Evolutionary conservation across 1,140 invertebrate genomes (phyloP).

Genomic region (Pseudomyrmex dendroicus): DNA sequence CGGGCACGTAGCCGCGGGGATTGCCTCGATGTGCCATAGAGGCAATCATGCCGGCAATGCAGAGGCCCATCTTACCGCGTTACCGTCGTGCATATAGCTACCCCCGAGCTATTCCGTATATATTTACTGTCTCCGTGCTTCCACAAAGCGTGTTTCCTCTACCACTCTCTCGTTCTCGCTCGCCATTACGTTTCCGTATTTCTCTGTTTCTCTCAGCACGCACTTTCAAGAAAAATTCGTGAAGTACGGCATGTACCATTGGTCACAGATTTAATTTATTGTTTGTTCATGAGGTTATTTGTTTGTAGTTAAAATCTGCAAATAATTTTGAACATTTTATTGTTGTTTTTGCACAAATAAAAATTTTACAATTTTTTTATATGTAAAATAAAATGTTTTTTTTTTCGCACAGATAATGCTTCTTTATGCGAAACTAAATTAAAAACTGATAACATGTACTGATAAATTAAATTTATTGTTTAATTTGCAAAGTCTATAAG

Average conservation of each 20-base stretch:
- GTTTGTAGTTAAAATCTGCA: too few relatives aligned
- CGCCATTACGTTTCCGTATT: slow-evolving; percentile 34
- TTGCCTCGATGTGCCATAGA: slow-evolving; percentile 86
- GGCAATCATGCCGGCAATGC: slow-evolving; percentile 85
- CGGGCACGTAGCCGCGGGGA: slow-evolving; percentile 85
- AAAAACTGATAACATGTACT: too few relatives aligned
- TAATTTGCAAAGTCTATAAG: not conserved
- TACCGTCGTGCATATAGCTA: slow-evolving; percentile 79
- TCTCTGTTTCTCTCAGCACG: slow-evolving; percentile 52
- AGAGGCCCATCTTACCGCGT: slow-evolving; percentile 84
- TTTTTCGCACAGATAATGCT: too few relatives aligned
- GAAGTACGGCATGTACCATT: slow-evolving; percentile 6
- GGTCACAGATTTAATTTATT: slow-evolving; percentile 36
- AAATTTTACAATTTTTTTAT: not conserved
- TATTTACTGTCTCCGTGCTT: slow-evolving; percentile 78
- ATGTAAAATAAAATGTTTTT: not conserved
- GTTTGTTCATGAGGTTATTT: too few relatives aligned
- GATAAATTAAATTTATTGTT: too few relatives aligned
- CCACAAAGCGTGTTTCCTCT: slow-evolving; percentile 66
- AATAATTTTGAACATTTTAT: not conserved
- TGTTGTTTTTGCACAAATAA: not conserved
- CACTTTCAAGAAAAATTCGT: slow-evolving; percentile 46
- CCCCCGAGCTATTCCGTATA: slow-evolving; percentile 74
- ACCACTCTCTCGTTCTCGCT: slow-evolving; percentile 44
- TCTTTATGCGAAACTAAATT: too few relatives aligned